A percentile compares a stretch with the other conserved stretches of the same genome.
phyloP scores from a whole-genome alignment of 2,797 vertebrate species.

The Coracias cyanogaster region DNA sequence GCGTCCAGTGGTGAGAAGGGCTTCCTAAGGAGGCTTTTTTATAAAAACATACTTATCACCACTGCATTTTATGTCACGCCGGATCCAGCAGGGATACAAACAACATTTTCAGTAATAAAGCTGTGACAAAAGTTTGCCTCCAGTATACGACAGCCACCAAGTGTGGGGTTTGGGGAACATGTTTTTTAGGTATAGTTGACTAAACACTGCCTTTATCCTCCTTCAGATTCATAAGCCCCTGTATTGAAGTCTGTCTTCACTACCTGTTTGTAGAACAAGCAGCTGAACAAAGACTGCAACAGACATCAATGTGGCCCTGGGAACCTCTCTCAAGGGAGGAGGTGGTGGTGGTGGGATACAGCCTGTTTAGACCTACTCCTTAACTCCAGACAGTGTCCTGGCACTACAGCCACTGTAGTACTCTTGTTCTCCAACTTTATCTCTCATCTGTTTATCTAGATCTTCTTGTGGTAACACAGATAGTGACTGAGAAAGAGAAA shows the following conservation, averaged over 20 bases:
- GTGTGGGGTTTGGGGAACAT: accelerated
- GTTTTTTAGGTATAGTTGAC: background rate
- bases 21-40: background rate
- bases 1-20: background rate
- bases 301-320: background rate
- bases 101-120: background rate
- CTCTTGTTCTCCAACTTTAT: background rate
- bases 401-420: background rate
- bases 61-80: background rate
- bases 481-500: background rate
- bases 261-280: background rate
- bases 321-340: background rate
- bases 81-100: background rate
- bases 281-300: background rate
- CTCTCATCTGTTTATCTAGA: background rate
- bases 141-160: background rate
- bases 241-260: background rate
- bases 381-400: background rate
- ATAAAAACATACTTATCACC: background rate
- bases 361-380: background rate
- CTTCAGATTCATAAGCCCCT: background rate
- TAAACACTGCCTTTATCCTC: background rate
- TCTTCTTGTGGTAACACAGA: background rate
- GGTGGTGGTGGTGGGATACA: background rate
- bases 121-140: background rate